Evolutionary conservation across 2,797 vertebrate genomes (phyloP), one percentile per base, ranked within the genome.

Genomic region (Pangasius djambal): DNA sequence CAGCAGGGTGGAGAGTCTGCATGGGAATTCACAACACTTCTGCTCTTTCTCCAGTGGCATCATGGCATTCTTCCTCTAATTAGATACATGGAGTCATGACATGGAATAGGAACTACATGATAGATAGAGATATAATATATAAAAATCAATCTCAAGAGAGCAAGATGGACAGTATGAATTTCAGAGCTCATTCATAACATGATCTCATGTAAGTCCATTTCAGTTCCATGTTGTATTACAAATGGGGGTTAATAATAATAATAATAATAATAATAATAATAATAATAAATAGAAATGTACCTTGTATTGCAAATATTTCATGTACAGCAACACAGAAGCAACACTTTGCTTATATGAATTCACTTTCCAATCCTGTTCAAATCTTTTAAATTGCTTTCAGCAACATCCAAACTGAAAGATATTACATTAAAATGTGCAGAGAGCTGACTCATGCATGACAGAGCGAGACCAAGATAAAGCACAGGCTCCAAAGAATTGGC

Each of bases 51-150:
- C 74, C 77, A 9, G 86, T 75, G 50, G 69, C 74, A 61, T 48
- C 69, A 31, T 22, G 8, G 72, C 55, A 63, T 61, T 78, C 74
- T 88, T 75, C 40, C 86, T 65, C 85, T 86, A 91, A 89, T 90
- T 90, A 82, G 87, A 91, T 87, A 70, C 52, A 82, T 52, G 50
- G 88, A 87, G 85, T 75, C 79, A 83, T 87, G 69, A 78, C 63
- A 77, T 77, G 18, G 28, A 70, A 67, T 40, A 37, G 10, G 5
- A 82, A 59, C 9, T 74, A 4, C 8, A 44, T n/a, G 25, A 48
- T 22, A 12, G 40, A 75, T 10, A 57, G 22, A 79, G 65, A n/a
- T n/a, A n/a, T n/a, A n/a, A n/a, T n/a, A n/a, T n/a, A n/a, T n/a
- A n/a, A n/a, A n/a, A n/a, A 34, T 34, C 34, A 34, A 34, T 34